Evolutionary conservation across 2,888 invertebrate species (phyloP).

Genomic region (Thyatira batis): DNA sequence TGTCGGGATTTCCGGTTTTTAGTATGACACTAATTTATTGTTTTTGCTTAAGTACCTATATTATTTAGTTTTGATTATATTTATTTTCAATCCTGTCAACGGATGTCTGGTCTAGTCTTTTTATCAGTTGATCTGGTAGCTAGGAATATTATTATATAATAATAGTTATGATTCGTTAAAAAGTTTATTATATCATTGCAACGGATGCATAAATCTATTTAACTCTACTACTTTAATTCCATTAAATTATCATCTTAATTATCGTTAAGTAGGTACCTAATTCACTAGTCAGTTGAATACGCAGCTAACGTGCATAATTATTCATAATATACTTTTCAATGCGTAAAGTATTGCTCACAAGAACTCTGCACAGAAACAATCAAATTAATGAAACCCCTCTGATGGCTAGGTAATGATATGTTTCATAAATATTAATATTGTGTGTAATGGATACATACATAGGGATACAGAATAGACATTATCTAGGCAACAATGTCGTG

Average conservation of each 20-base stretch:
- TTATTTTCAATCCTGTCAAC: neutral
- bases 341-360: neutral
- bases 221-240: too few species aligned
- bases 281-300: too few species aligned
- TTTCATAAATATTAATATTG: neutral
- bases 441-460: neutral
- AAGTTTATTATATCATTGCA: neutral
- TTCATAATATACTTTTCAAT: neutral
- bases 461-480: neutral
- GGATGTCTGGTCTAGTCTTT: neutral
- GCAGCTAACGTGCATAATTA: neutral
- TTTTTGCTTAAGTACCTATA: neutral
- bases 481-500: neutral
- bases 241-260: too few species aligned
- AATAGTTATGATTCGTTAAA: too few species aligned
- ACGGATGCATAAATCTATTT: too few species aligned
- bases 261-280: too few species aligned
- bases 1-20: neutral
- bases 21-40: neutral
- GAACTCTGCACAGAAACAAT: neutral
- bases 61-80: neutral
- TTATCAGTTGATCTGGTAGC: neutral
- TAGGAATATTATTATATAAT: too few species aligned
- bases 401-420: neutral
- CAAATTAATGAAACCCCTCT: neutral